These are phyloP conservation scores for Bufo gargarizans DNA, from an alignment of 2,113 vertebrate genomes.

Conservation along the genomic window DNA sequence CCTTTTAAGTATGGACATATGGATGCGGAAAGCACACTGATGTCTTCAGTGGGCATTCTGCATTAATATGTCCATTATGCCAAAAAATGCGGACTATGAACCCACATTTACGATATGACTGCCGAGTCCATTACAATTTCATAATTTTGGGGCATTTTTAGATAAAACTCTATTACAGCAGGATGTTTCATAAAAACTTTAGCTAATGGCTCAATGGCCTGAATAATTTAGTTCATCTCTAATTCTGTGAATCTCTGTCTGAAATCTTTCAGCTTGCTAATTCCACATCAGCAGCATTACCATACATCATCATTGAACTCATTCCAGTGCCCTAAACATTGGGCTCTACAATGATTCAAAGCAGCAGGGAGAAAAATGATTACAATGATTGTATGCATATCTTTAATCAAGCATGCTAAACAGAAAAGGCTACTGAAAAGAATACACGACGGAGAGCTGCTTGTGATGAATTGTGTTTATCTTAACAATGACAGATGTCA, in stretches of 20 bases:
- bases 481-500: slow-evolving; percentile 49
- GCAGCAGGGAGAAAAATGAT: slow-evolving; percentile 53
- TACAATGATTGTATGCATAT: slow-evolving; percentile 56
- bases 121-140: not conserved
- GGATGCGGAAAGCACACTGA: too few relatives aligned
- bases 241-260: slow-evolving; percentile 19
- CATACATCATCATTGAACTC: slow-evolving; percentile 56
- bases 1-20: too few relatives aligned
- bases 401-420: slow-evolving; percentile 54
- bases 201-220: slow-evolving; percentile 12
- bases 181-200: not conserved
- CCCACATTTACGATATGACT: not conserved
- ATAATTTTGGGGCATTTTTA: not conserved
- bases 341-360: slow-evolving; percentile 45
- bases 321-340: slow-evolving; percentile 51
- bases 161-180: not conserved
- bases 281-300: slow-evolving; percentile 34
- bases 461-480: slow-evolving; percentile 56
- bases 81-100: too few relatives aligned
- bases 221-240: slow-evolving; percentile 29
- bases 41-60: too few relatives aligned
- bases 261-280: slow-evolving; percentile 38
- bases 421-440: slow-evolving; percentile 24
- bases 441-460: not conserved
- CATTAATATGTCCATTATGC: too few relatives aligned